Conservation (phyloP, 2,888 invertebrate genomes). For the Ormyrus labotus region DNA sequence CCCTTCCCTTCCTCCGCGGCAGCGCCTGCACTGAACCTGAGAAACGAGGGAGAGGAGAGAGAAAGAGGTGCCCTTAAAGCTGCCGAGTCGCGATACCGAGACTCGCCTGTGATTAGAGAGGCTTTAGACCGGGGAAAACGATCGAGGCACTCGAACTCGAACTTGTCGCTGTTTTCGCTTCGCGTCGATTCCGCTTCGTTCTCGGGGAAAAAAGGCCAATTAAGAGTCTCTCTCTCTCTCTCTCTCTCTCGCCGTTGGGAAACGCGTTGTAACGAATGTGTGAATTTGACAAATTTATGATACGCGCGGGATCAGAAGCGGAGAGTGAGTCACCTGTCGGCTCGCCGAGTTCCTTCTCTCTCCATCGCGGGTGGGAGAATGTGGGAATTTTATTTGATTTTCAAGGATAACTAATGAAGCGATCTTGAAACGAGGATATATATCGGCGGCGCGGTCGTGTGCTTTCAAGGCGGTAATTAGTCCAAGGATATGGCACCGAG, state of each 20-base stretch:
- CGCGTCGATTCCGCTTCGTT: no score
- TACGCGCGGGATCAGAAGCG: no score
- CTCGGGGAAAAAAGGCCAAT: no score
- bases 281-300: no score
- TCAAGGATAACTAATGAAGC: constrained; percentile 15
- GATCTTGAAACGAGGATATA: neutral
- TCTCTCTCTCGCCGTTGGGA: no score
- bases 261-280: no score
- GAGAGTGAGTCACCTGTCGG: no score
- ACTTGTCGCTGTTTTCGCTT: no score
- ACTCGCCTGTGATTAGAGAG: no score
- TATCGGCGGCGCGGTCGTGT: neutral
- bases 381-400: constrained; percentile 21
- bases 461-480: constrained; percentile 11
- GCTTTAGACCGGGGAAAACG: no score
- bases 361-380: neutral
- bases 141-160: no score
- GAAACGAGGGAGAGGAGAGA: constrained; percentile 5
- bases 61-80: constrained; percentile 22
- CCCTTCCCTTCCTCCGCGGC: constrained; percentile 26
- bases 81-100: neutral
- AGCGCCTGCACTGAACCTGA: constrained; percentile 51
- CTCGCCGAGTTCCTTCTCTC: neutral
- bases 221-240: no score
- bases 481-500: constrained; percentile 6